Percentiles rank a stretch among this genome's conserved stretches.
Evolutionary conservation across 2,113 vertebrate genomes (phyloP).

Genomic region (Corynorhinus townsendii): DNA sequence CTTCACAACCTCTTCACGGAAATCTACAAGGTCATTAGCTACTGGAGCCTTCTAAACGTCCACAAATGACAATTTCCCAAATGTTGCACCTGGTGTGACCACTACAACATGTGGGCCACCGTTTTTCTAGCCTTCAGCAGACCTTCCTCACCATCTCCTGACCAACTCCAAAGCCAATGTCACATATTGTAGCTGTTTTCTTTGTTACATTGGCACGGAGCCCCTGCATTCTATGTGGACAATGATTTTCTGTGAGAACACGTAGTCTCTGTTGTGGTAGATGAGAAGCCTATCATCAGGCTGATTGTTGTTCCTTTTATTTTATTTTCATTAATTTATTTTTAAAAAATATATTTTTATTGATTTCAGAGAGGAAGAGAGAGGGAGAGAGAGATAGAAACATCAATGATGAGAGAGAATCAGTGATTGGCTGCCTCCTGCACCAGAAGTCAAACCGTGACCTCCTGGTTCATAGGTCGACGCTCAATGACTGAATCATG

Average conservation of each 20-base stretch:
- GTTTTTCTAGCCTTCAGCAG: background rate
- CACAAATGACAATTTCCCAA: background rate
- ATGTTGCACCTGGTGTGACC: background rate
- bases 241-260: background rate
- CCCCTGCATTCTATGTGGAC: background rate
- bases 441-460: too few relatives aligned
- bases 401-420: too few relatives aligned
- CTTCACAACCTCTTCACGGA: background rate
- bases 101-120: background rate
- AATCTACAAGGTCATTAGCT: background rate
- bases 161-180: background rate
- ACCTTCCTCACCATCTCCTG: background rate
- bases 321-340: background rate
- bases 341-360: background rate
- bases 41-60: background rate
- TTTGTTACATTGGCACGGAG: background rate
- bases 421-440: too few relatives aligned
- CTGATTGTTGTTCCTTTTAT: background rate
- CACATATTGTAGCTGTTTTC: background rate
- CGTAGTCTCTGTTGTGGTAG: background rate
- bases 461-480: too few relatives aligned
- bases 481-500: too few relatives aligned
- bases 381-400: too few relatives aligned
- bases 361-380: too few relatives aligned
- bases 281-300: background rate